Percentiles rank a stretch among this genome's conserved stretches.
phyloP scores from a whole-genome alignment of 2,888 invertebrate species.

The Tachina lurida region DNA sequence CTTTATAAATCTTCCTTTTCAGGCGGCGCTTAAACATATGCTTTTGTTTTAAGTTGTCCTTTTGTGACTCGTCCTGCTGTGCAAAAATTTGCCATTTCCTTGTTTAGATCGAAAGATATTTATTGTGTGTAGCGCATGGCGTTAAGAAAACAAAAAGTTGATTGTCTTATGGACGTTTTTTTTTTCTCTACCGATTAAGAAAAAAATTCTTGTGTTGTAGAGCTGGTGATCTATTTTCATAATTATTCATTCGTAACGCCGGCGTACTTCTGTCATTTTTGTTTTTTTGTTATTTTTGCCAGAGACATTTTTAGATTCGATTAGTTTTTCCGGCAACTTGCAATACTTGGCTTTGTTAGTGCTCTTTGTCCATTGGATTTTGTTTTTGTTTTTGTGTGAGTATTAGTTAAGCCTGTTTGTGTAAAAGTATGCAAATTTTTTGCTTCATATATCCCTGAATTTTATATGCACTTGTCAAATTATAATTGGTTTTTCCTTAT shows the following conservation, averaged over 20 bases:
- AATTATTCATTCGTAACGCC: conserved; percentile 72
- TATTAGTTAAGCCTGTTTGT: conserved; percentile 10
- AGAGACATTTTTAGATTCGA: conserved; percentile 40
- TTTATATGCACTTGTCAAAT: conserved; percentile 45
- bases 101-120: conserved; percentile 33
- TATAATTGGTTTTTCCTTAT: conserved; percentile 47
- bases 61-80: conserved; percentile 58
- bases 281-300: conserved; percentile 1
- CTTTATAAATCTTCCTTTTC: conserved; percentile 43
- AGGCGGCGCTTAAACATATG: conserved; percentile 66
- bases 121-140: conserved; percentile 62
- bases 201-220: conserved; percentile 27
- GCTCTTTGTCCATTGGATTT: not conserved
- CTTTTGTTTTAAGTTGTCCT: conserved; percentile 57
- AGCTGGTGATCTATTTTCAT: conserved; percentile 70
- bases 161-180: conserved; percentile 36
- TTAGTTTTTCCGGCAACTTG: conserved; percentile 36
- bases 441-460: conserved; percentile 24
- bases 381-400: not conserved
- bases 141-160: conserved; percentile 69
- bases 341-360: conserved; percentile 47
- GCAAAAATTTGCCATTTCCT: conserved; percentile 59
- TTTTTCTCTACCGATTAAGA: conserved; percentile 3
- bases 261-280: conserved; percentile 54
- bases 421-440: conserved; percentile 22